Evolutionary conservation across 2,113 vertebrate genomes (phyloP).

Genomic region (Clarias batrachus): DNA sequence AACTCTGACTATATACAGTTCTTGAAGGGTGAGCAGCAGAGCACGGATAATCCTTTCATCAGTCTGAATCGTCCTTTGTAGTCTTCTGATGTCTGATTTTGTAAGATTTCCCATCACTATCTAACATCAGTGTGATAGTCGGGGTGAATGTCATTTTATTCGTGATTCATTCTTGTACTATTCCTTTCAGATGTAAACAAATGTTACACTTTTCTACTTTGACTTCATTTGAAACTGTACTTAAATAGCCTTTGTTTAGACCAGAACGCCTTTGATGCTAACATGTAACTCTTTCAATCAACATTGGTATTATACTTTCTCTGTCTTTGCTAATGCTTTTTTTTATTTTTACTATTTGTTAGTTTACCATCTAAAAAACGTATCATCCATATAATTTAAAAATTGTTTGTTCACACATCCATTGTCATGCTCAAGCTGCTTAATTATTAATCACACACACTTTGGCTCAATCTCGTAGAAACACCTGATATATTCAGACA

Average conservation of each 20-base stretch:
- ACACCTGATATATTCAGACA: neutral
- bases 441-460: neutral
- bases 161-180: neutral
- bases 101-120: neutral
- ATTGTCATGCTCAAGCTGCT: neutral
- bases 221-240: neutral
- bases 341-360: neutral
- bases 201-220: neutral
- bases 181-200: neutral
- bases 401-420: neutral
- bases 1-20: no score
- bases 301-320: neutral
- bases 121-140: neutral
- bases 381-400: neutral
- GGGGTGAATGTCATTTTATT: neutral
- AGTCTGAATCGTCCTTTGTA: no score
- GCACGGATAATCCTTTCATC: no score
- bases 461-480: no score
- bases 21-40: no score
- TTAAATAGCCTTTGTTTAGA: neutral
- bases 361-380: no score
- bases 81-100: no score
- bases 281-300: neutral
- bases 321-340: neutral
- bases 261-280: neutral